Conservation (phyloP, 2,797 vertebrate species). For the Hemibagrus guttatus region DNA sequence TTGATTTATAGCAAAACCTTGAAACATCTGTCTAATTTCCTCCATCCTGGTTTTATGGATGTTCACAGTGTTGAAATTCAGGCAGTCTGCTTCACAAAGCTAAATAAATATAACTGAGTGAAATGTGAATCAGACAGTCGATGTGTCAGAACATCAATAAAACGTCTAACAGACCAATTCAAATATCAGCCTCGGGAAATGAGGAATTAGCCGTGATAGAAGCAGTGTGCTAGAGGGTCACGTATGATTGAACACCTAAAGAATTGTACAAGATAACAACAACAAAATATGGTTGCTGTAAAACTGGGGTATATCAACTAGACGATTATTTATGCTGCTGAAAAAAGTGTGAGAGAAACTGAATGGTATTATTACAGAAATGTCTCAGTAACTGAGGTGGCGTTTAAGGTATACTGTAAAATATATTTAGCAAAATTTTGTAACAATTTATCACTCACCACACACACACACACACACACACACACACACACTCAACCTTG, state of each 20-base stretch:
- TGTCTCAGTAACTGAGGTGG: neutral
- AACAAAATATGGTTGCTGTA: neutral
- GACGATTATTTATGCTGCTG: neutral
- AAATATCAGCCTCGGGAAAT: neutral
- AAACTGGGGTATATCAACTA: neutral
- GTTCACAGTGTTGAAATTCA: neutral
- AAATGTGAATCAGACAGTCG: neutral
- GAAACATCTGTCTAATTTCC: neutral
- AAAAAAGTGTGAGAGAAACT: neutral
- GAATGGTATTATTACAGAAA: neutral
- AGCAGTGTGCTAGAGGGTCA: neutral
- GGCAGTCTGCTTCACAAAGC: neutral
- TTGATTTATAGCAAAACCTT: neutral
- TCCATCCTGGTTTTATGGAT: neutral
- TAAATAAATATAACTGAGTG: neutral
- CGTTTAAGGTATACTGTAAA: too few species aligned
- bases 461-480: neutral
- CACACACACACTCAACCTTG: neutral
- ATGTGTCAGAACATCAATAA: constrained; percentile 12
- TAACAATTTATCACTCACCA: too few species aligned
- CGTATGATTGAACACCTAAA: too few species aligned
- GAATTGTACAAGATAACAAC: neutral
- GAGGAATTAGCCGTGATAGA: neutral
- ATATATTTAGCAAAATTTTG: too few species aligned
- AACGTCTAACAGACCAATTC: neutral